phyloP scores from a whole-genome alignment of 1,140 invertebrate genomes.

The Copidosoma floridanum region DNA sequence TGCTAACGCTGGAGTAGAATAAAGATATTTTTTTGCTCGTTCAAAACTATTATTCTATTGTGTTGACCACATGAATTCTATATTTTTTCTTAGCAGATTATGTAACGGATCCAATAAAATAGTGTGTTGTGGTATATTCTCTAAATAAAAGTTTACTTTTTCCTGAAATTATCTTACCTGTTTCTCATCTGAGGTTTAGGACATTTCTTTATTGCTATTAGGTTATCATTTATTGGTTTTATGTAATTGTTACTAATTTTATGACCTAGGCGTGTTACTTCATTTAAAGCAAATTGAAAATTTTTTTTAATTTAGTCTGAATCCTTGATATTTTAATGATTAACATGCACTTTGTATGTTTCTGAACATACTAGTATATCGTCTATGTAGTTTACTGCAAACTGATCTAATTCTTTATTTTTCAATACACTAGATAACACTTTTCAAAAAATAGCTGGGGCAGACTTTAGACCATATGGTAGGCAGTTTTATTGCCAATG shows the following conservation, averaged over 20 bases:
- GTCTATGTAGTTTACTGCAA: neutral
- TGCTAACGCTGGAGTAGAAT: constrained; percentile 14
- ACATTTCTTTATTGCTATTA: neutral
- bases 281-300: neutral
- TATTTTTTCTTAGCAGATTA: too few species aligned
- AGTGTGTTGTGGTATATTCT: neutral
- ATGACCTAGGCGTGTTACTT: neutral
- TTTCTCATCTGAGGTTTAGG: neutral
- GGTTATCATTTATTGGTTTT: neutral
- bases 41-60: constrained; percentile 19
- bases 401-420: neutral
- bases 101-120: neutral
- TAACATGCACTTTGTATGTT: neutral
- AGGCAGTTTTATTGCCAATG: too few species aligned
- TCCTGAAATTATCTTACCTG: neutral
- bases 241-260: neutral
- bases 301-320: neutral
- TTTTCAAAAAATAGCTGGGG: neutral
- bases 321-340: neutral
- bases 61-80: constrained; percentile 21
- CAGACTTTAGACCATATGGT: neutral
- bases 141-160: neutral
- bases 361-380: neutral
- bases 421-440: neutral
- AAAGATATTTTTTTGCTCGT: constrained; percentile 19